Percentiles rank a stretch among this genome's conserved stretches.
phyloP scores from a whole-genome alignment of 1,140 invertebrate species.

The Euwallacea similis region DNA sequence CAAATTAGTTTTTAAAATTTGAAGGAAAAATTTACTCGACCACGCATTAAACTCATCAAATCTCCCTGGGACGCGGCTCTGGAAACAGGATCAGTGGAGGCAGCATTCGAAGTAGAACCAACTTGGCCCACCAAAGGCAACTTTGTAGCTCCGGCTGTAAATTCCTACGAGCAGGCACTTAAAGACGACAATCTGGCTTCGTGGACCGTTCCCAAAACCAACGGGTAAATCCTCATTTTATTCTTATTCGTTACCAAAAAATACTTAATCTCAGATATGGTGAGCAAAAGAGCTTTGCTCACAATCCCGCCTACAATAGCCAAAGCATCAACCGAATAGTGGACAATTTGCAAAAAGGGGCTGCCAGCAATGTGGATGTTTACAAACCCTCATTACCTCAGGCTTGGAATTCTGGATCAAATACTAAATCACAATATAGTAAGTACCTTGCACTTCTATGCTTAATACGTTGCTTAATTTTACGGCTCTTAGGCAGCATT shows the following conservation, averaged over 20 bases:
- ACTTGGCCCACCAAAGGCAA: slow-evolving; percentile 47
- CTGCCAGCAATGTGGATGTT: slow-evolving; percentile 46
- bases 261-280: slow-evolving; percentile 21
- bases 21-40: slow-evolving; percentile 63
- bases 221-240: slow-evolving; percentile 24
- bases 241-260: not conserved
- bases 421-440: slow-evolving; percentile 45
- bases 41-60: slow-evolving; percentile 64
- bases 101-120: slow-evolving; percentile 63
- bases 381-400: slow-evolving; percentile 60
- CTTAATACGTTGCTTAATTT: not conserved
- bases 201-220: slow-evolving; percentile 44
- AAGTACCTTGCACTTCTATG: slow-evolving; percentile 21
- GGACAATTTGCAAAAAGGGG: slow-evolving; percentile 51
- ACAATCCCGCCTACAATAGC: slow-evolving; percentile 53
- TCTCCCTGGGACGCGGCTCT: slow-evolving; percentile 76
- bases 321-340: slow-evolving; percentile 53
- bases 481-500: slow-evolving; percentile 42
- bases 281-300: slow-evolving; percentile 46
- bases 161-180: slow-evolving; percentile 51
- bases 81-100: slow-evolving; percentile 69
- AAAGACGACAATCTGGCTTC: slow-evolving; percentile 47
- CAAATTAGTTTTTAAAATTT: slow-evolving; percentile 18
- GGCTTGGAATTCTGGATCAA: slow-evolving; percentile 56
- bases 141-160: slow-evolving; percentile 49